phyloP scores from a whole-genome alignment of 2,888 invertebrate genomes.

The Lasioglossum zephyrum region DNA sequence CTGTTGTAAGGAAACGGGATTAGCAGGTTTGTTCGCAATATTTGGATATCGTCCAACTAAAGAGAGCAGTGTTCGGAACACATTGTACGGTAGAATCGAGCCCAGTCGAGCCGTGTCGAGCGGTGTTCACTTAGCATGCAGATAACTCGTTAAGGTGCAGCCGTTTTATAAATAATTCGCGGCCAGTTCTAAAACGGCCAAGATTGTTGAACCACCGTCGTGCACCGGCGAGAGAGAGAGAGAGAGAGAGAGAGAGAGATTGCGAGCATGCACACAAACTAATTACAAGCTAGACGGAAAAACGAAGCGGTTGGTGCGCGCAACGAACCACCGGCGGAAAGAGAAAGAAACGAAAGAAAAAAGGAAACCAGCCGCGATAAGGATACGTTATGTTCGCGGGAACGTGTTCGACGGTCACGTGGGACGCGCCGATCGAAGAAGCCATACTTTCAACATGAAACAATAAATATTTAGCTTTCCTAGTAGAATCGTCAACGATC shows the following conservation, averaged over 20 bases:
- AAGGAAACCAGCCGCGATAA: slow-evolving; percentile 39
- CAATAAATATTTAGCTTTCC: slow-evolving; percentile 18
- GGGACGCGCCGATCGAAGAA: slow-evolving; percentile 5
- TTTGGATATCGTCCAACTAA: not conserved
- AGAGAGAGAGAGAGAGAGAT: slow-evolving; percentile 9
- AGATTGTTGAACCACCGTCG: slow-evolving; percentile 41
- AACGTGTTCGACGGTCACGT: slow-evolving; percentile 18
- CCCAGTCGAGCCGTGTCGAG: not conserved
- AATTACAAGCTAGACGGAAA: slow-evolving; percentile 42
- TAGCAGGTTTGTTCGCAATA: not conserved
- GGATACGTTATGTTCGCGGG: slow-evolving; percentile 5
- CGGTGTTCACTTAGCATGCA: slow-evolving; percentile 33
- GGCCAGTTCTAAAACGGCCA: slow-evolving; percentile 40
- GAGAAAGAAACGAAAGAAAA: not conserved
- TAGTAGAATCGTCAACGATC: slow-evolving; percentile 6
- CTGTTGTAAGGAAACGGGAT: not conserved
- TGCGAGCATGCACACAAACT: slow-evolving; percentile 33
- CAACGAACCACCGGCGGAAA: slow-evolving; percentile 1
- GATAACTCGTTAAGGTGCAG: slow-evolving; percentile 38
- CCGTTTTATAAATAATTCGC: slow-evolving; percentile 55
- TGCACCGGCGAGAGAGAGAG: not conserved
- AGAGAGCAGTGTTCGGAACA: not conserved
- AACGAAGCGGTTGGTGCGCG: not conserved
- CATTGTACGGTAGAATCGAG: not conserved
- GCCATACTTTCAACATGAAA: slow-evolving; percentile 1